Conservation (phyloP, 2,113 vertebrate genomes). For the Montifringilla adamsi region DNA sequence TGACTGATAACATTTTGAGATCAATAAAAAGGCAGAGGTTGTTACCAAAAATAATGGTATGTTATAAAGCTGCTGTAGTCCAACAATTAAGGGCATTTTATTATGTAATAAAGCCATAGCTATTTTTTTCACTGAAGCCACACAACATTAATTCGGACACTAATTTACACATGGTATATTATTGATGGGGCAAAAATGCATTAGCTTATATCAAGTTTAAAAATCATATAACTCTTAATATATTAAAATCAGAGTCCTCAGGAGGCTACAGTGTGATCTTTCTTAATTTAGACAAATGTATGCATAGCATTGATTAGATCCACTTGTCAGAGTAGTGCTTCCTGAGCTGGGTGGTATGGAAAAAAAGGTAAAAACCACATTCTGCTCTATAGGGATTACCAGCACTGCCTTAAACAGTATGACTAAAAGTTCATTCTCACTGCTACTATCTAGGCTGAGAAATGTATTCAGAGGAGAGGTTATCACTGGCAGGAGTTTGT, state of each 20-base stretch:
- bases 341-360: not conserved
- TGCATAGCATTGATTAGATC: not conserved
- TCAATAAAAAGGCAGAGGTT: constrained; percentile 58
- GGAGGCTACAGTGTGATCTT: not conserved
- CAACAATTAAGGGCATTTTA: constrained; percentile 75
- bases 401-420: not conserved
- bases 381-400: not conserved
- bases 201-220: constrained; percentile 43
- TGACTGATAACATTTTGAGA: constrained; percentile 67
- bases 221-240: not conserved
- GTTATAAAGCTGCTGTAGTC: constrained; percentile 68
- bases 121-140: constrained; percentile 42
- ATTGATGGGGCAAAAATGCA: constrained; percentile 25
- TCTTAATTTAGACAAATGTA: constrained; percentile 17
- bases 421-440: not conserved
- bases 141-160: constrained; percentile 64
- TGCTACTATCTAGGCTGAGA: not conserved
- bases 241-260: constrained; percentile 8
- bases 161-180: constrained; percentile 67
- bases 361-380: not conserved
- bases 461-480: not conserved
- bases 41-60: constrained; percentile 67
- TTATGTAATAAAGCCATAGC: constrained; percentile 62
- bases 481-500: not conserved
- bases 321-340: not conserved